Evolutionary conservation across 2,797 vertebrate species (phyloP).

Genomic region (Neosilurus mollespiculum): DNA sequence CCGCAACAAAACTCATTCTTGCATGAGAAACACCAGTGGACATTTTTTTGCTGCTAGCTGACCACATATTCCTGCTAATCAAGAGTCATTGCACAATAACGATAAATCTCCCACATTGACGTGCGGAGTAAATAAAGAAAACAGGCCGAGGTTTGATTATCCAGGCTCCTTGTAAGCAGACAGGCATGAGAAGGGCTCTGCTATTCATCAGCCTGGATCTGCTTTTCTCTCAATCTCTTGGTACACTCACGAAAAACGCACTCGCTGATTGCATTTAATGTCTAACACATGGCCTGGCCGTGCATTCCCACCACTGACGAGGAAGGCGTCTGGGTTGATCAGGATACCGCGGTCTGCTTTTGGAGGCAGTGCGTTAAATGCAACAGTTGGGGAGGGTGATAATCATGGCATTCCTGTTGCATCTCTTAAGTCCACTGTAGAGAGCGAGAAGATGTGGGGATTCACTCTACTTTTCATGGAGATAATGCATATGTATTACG

Average conservation of each 20-base stretch:
- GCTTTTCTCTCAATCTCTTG: slow-evolving; percentile 57
- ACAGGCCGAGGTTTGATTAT: slow-evolving; percentile 60
- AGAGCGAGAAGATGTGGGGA: not conserved
- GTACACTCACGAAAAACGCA: slow-evolving; percentile 51
- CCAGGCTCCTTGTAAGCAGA: slow-evolving; percentile 57
- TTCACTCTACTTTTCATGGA: not conserved
- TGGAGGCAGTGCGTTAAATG: slow-evolving; percentile 34
- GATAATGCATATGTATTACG: not conserved
- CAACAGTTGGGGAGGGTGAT: slow-evolving; percentile 37
- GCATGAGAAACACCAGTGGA: slow-evolving; percentile 52
- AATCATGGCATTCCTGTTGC: slow-evolving; percentile 25
- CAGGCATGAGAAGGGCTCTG: slow-evolving; percentile 60
- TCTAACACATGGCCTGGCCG: slow-evolving; percentile 61
- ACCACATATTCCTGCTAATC: slow-evolving; percentile 55
- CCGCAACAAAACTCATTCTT: slow-evolving; percentile 24
- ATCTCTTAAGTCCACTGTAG: not conserved
- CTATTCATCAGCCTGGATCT: slow-evolving; percentile 62
- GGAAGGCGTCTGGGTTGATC: slow-evolving; percentile 52
- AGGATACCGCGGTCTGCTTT: slow-evolving; percentile 37
- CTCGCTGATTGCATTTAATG: slow-evolving; percentile 64
- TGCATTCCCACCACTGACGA: slow-evolving; percentile 54
- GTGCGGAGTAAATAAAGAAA: slow-evolving; percentile 62
- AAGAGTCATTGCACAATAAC: slow-evolving; percentile 55
- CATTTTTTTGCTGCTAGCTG: slow-evolving; percentile 48
- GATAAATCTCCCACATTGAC: slow-evolving; percentile 61